Evolutionary conservation across 2,888 invertebrate genomes (phyloP), one percentile per base, ranked within the genome.

Genomic region (Prosopocoilus inquinatus): DNA sequence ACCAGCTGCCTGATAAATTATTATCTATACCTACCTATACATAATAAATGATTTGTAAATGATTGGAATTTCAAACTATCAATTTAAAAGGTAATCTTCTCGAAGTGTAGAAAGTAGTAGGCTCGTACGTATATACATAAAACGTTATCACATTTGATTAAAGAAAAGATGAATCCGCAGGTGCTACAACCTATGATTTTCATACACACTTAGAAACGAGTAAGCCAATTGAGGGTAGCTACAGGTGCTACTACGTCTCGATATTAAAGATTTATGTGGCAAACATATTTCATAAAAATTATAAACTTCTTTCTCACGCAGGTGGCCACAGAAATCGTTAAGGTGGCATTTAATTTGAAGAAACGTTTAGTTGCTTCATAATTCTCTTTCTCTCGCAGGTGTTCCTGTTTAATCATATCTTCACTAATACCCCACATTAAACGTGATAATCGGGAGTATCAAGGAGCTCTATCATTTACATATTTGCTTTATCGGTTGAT

Each of bases 331-430:
- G 58, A 56, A 53, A 59, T 61, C 57, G 60, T 61, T 61, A 55
- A 51, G 60, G 60, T 61, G 62, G 62, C 59, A 60, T 61, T 62
- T 62, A 62, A 62, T 62, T 62, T 61, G 60, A 57, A 53, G 53
- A 55, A 62, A 62, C 59, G 52, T 57, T 56, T 60, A 58, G 60
- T 60, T 57, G 58, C 58, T 58, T 55, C 49, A 53, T 58, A 60
- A 60, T 61, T 60, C 58, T 46, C 49, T 46, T 15, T 45, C 44
- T 46, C 49, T 57, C 53, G 62, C 62, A 62, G 62, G 62, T 62
- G 62, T 51, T 53, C 54, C 51, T 50, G 45, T 46, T 58, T 60
- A 59, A 61, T 62, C 62, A 58, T 56, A 60, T 57, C 55, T 47
- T 39, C 50, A 55, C 51, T 57, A 55, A 55, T 55, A 53, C 32